Conservation (phyloP, 2,888 invertebrate genomes). For the Eustalomyia histrio region DNA sequence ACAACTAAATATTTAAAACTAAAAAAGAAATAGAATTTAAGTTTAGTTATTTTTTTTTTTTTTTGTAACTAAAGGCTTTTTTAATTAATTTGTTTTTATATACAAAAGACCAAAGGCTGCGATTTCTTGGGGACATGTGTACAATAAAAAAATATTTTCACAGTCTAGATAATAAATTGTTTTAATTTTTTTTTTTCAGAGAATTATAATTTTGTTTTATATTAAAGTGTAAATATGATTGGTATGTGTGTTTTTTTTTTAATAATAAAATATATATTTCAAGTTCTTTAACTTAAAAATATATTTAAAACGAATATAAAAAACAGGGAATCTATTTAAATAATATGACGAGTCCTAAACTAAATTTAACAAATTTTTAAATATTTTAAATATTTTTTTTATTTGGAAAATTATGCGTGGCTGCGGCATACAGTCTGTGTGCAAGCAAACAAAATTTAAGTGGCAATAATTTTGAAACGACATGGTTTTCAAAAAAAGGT, state of each 20-base stretch:
- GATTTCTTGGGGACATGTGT: slow-evolving; percentile 79
- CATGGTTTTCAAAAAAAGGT: slow-evolving; percentile 26
- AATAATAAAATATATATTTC: slow-evolving; percentile 25
- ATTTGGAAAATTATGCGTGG: slow-evolving; percentile 77
- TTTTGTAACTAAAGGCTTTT: slow-evolving; percentile 54
- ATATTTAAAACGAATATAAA: slow-evolving; percentile 1
- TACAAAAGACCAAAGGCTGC: slow-evolving; percentile 72
- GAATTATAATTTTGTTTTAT: slow-evolving; percentile 16
- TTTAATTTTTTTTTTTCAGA: slow-evolving; percentile 5
- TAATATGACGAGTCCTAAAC: slow-evolving; percentile 41
- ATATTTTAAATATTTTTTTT: slow-evolving; percentile 15
- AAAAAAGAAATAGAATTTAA: slow-evolving; percentile 27
- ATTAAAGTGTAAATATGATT: slow-evolving; percentile 44
- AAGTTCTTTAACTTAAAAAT: slow-evolving; percentile 40
- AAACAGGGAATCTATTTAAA: slow-evolving; percentile 41
- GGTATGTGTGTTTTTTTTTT: slow-evolving; percentile 44
- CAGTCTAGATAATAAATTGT: slow-evolving; percentile 30
- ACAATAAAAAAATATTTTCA: slow-evolving; percentile 5
- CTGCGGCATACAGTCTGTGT: slow-evolving; percentile 79
- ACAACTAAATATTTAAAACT: slow-evolving; percentile 12
- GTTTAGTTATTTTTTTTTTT: background rate
- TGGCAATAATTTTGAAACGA: slow-evolving; percentile 65
- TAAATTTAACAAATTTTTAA: slow-evolving; percentile 26
- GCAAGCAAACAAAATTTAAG: slow-evolving; percentile 79
- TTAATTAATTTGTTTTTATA: slow-evolving; percentile 17